These are phyloP conservation scores for Tolmerus cingulatus DNA, from an alignment of 2,888 invertebrate genomes.

Conservation along the genomic window DNA sequence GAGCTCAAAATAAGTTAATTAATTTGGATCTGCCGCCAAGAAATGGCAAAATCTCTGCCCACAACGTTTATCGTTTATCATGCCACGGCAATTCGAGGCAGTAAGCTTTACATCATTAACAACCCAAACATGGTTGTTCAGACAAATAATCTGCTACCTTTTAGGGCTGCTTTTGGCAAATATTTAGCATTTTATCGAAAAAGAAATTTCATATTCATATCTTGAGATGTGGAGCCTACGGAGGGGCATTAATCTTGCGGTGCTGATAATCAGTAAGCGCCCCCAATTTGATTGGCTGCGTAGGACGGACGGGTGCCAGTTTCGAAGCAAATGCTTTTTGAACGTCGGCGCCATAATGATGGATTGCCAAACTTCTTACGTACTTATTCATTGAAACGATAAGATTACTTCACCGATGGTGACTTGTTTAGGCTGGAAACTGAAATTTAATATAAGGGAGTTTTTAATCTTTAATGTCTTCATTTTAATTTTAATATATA, in stretches of 20 bases:
- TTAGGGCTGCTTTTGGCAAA: not conserved
- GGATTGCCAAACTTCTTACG: not conserved
- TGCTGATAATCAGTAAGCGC: not conserved
- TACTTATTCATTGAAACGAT: not conserved
- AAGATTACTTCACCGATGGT: not conserved
- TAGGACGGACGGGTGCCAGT: not conserved
- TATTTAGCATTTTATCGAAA: not conserved
- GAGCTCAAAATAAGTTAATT: not conserved
- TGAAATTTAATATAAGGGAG: not conserved
- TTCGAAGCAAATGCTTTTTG: not conserved
- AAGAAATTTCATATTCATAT: not conserved
- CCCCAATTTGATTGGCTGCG: not conserved
- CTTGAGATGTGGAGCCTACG: not conserved
- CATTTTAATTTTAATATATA: not conserved
- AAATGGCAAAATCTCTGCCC: not conserved
- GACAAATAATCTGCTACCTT: not conserved
- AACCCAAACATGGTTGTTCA: not conserved
- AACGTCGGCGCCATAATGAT: not conserved
- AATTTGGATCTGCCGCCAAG: not conserved
- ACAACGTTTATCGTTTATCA: not conserved
- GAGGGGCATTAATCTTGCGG: not conserved
- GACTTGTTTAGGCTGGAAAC: not conserved
- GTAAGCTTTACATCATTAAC: not conserved
- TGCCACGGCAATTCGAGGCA: not conserved
- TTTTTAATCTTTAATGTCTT: not conserved